A percentile compares a stretch with the other conserved stretches of the same genome.
These are phyloP conservation scores for Halichondria panicea DNA, from an alignment of 37 sponge, comb jelly and placozoan genomes.

Conservation along the genomic window DNA sequence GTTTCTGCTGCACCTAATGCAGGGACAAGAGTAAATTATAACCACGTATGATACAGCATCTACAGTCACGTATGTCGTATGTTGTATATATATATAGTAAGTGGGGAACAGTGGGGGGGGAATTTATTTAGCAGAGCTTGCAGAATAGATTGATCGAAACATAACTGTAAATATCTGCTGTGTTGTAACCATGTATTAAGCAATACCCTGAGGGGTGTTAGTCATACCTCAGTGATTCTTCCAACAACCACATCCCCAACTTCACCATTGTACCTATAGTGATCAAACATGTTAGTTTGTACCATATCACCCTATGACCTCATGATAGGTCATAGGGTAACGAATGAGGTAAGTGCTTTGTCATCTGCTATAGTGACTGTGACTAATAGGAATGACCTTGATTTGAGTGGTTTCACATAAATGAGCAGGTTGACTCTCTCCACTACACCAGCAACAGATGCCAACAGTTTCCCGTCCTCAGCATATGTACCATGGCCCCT, in stretches of 20 bases:
- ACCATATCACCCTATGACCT: not conserved
- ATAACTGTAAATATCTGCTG: too few relatives aligned
- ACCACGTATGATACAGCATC: not conserved
- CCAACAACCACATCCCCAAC: constrained; percentile 98
- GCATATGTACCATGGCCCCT: constrained; percentile 93
- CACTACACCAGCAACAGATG: constrained; percentile 89
- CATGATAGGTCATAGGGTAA: not conserved
- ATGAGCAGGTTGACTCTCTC: constrained; percentile 88
- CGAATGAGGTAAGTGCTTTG: not conserved
- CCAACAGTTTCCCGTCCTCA: constrained; percentile 61
- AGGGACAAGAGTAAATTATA: not conserved
- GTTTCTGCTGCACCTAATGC: constrained; percentile 88
- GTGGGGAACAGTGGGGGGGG: not conserved
- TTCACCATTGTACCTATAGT: constrained; percentile 90
- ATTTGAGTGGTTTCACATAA: constrained; percentile 79
- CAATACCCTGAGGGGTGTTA: too few relatives aligned
- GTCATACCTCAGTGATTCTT: constrained; percentile 79
- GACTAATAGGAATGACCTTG: constrained; percentile 50
- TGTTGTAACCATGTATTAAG: too few relatives aligned
- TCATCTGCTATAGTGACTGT: too few relatives aligned
- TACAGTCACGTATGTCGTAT: not conserved
- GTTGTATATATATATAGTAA: not conserved
- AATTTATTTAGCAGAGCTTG: too few relatives aligned
- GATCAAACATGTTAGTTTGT: not conserved
- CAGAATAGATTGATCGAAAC: too few relatives aligned